These are phyloP conservation scores for Ellobius talpinus DNA, from an alignment of 2,113 vertebrate genomes.

Conservation along the genomic window DNA sequence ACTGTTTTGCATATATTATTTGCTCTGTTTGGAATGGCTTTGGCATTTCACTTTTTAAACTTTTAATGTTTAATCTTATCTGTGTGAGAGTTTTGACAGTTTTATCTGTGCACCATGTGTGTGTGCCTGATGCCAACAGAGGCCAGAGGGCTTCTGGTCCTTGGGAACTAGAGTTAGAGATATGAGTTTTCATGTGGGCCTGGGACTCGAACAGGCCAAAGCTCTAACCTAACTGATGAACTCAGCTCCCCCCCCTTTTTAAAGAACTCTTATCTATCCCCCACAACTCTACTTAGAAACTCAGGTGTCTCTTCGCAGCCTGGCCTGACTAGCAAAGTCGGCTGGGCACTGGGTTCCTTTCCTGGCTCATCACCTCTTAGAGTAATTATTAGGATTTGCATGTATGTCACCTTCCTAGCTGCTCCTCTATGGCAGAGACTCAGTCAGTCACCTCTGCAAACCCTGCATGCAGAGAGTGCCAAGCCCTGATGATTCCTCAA, in stretches of 20 bases:
- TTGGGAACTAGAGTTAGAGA: background rate
- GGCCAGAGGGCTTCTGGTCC: background rate
- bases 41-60: background rate
- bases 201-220: background rate
- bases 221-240: background rate
- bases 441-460: constrained; percentile 15
- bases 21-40: background rate
- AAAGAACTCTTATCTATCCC: constrained; percentile 47
- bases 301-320: background rate
- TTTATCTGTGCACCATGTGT: background rate
- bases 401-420: constrained; percentile 18
- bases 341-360: constrained; percentile 32
- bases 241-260: background rate
- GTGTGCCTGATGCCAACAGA: background rate
- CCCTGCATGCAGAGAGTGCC: background rate
- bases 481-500: background rate
- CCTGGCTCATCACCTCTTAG: background rate
- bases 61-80: background rate
- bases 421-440: constrained; percentile 30
- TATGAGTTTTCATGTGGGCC: background rate
- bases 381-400: constrained; percentile 33
- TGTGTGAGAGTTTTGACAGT: background rate
- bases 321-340: background rate
- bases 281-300: background rate
- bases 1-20: background rate